Evolutionary conservation across 2,888 invertebrate genomes (phyloP), one percentile per base, ranked within the genome.

Genomic region (Patella caerulea): DNA sequence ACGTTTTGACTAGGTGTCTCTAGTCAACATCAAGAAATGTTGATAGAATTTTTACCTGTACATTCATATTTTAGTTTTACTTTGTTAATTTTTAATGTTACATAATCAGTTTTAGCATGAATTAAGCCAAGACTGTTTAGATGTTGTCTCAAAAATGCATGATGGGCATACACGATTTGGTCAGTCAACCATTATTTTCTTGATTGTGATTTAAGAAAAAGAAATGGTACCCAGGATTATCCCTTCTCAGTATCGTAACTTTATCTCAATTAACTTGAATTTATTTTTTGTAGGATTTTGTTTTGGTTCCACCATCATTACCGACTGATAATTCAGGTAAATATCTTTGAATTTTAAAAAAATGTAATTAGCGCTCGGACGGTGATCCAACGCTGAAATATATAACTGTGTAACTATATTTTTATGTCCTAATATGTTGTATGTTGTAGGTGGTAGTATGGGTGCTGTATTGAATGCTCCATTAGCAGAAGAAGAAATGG

Each of bases 281-380:
- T 77, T 12, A 75, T 75, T 79, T 12, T 65, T 81, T 82, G 0
- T 83, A 90, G 87, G 91, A 89, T 79, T 91, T 88, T 86, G 91
- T 90, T 55, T 84, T 91, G 85, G 91, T 91, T 14, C 90, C 90
- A 11, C 90, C 89, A 19, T 83, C 81, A 45, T 74, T 87, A 34
- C 83, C 80, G 53, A 80, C 79, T 78, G 87, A 84, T 55, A 84
- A 85, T 19, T 77, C 79, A 53, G 82, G 84, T 84, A 78, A 70
- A 79, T 56, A 17, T 7, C 56, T 9, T 73, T 56, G n/a, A 14
- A n/a, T n/a, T n/a, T n/a, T n/a, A n/a, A n/a, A n/a, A n/a, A n/a
- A 29, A 19, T 69, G 9, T 15, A 72, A 12, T 3, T 24, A 11
- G 11, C 72, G 1, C 11, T 53, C 3, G 29, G 29, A 29, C 2